Evolutionary conservation across 2,113 vertebrate species (phyloP), one percentile per base, ranked within the genome.

Genomic region (Uria lomvia): DNA sequence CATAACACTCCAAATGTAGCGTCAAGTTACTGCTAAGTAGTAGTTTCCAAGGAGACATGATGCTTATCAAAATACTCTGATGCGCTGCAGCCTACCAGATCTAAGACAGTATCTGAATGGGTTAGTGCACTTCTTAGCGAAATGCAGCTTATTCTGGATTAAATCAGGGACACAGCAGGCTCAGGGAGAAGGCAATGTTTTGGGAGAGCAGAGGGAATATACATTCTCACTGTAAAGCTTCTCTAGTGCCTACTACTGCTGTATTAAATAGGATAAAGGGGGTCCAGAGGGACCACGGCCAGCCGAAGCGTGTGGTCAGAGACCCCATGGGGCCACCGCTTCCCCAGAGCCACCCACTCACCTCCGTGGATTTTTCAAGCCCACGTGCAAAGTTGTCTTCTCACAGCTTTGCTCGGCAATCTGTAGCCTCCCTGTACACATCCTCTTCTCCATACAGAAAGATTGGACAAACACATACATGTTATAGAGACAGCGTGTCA

Each of bases 31-130:
- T 60, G 91, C 92, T 96, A 94, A 96, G 95, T 94, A 97, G 96
- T 96, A 94, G 95, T 97, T 97, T 97, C 96, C 94, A 97, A 89
- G 95, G 96, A 94, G 94, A 97, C 49, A 56, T 11, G 92, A 97
- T 96, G 93, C 92, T 97, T 96, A 96, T 97, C 94, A 91, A 89
- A 95, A 91, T 85, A 91, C 92, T 84, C 68, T 30, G 86, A 91
- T 84, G 92, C 8, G 4, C 89, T 68, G 91, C 73, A 94, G 92
- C 68, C 83, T 94, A 62, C 68, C 92, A 82, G 76, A 94, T 91
- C 92, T 84, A 72, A 95, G 86, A 74, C 75, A 29, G 68, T 60
- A 94, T 87, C 70, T 97, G 86, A 96, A 92, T 60, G 83, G 94
- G 82, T 87, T 93, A 86, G 86, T 60, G 66, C 90, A 56, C 77